Evolutionary conservation across 1,140 invertebrate genomes (phyloP).

Genomic region (Musca domestica): DNA sequence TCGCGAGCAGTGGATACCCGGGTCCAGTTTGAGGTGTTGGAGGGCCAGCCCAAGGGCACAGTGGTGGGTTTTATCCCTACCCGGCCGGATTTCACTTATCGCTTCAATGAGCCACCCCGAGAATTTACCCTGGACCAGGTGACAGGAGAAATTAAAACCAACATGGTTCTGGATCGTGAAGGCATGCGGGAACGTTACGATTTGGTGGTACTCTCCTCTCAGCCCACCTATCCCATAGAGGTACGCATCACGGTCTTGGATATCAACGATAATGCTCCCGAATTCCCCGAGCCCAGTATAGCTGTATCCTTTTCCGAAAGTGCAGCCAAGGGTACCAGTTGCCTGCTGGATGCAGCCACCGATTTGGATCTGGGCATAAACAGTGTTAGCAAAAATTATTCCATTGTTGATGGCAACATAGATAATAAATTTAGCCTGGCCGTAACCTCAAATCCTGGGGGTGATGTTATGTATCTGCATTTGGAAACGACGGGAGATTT

Average conservation of each 20-base stretch:
- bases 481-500: constrained; percentile 86
- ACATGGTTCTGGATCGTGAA: constrained; percentile 78
- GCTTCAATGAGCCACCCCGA: constrained; percentile 84
- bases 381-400: constrained; percentile 81
- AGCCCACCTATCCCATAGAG: constrained; percentile 90
- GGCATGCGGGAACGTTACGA: constrained; percentile 79
- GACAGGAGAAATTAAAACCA: constrained; percentile 80
- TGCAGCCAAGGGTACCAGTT: constrained; percentile 78
- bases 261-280: constrained; percentile 85
- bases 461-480: constrained; percentile 85
- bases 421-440: constrained; percentile 84
- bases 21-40: constrained; percentile 78
- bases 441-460: constrained; percentile 82
- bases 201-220: constrained; percentile 84
- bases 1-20: constrained; percentile 81
- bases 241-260: constrained; percentile 82
- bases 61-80: constrained; percentile 81
- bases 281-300: constrained; percentile 85
- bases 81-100: constrained; percentile 82
- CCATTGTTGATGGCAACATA: constrained; percentile 82
- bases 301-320: constrained; percentile 87
- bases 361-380: constrained; percentile 85
- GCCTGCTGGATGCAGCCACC: constrained; percentile 82
- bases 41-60: constrained; percentile 78
- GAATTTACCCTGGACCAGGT: constrained; percentile 79